Percentiles rank a stretch among this genome's conserved stretches.
phyloP scores from a whole-genome alignment of 2,888 invertebrate genomes.

The Stramonita haemastoma region DNA sequence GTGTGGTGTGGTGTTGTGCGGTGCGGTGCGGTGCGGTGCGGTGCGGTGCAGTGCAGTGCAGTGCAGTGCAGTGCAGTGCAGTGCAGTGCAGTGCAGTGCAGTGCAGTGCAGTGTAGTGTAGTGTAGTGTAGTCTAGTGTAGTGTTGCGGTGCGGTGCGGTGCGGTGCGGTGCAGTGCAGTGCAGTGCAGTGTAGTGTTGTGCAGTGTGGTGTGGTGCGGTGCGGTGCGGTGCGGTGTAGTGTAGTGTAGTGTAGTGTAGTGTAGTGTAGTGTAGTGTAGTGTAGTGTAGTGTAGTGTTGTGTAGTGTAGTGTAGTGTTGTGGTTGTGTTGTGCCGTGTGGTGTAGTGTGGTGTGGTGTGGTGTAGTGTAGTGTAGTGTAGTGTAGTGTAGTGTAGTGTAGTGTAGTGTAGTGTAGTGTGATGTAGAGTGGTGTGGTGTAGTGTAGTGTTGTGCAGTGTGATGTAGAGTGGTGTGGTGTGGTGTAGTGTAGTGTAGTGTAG shows the following conservation, averaged over 20 bases:
- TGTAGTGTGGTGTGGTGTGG: too few species aligned
- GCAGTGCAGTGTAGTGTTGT: not conserved
- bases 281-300: too few species aligned
- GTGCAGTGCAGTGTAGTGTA: too few species aligned
- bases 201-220: not conserved
- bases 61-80: not conserved
- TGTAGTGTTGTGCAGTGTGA: too few species aligned
- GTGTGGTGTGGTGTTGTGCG: too few species aligned
- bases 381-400: not conserved
- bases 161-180: not conserved
- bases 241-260: not conserved
- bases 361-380: too few species aligned
- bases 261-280: not conserved
- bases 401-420: too few species aligned
- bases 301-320: too few species aligned
- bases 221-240: not conserved
- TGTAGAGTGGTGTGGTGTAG: too few species aligned
- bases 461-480: too few species aligned
- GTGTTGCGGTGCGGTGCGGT: not conserved
- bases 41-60: constrained; percentile 21
- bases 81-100: too few species aligned
- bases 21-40: not conserved
- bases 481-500: too few species aligned
- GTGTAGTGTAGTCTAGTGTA: not conserved
- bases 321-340: not conserved